Conservation (phyloP, 1,140 invertebrate species). For the Pectinophora gossypiella region DNA sequence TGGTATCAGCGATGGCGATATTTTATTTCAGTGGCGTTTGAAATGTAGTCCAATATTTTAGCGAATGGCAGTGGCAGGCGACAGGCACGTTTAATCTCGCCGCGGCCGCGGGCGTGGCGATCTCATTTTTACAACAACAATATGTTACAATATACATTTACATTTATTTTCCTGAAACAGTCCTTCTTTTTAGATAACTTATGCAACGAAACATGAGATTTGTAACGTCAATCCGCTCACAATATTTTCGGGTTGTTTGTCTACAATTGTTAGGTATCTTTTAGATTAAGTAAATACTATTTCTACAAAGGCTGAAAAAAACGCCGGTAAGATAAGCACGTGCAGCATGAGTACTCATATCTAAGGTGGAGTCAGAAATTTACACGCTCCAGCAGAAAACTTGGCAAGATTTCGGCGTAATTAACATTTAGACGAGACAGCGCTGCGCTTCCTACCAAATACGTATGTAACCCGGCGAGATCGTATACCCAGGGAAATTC, state of each 20-base stretch:
- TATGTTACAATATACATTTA: neutral
- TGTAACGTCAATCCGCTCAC: too few species aligned
- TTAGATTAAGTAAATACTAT: too few species aligned
- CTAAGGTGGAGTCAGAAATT: neutral
- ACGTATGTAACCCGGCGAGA: neutral
- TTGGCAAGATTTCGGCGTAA: slow-evolving; percentile 1
- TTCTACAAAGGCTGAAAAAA: too few species aligned
- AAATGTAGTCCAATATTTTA: slow-evolving; percentile 46
- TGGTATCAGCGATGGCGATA: slow-evolving; percentile 27
- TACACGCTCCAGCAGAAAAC: neutral
- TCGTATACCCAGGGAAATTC: neutral
- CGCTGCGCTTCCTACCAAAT: neutral
- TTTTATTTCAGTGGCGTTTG: slow-evolving; percentile 41
- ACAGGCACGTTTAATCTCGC: slow-evolving; percentile 44
- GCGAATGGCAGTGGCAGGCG: slow-evolving; percentile 40
- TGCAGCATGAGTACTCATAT: too few species aligned
- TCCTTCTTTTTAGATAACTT: too few species aligned
- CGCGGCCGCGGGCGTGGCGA: slow-evolving; percentile 30
- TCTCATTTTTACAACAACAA: slow-evolving; percentile 39
- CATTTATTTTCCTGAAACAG: too few species aligned
- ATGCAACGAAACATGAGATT: too few species aligned
- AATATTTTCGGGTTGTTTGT: too few species aligned
- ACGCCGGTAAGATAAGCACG: too few species aligned
- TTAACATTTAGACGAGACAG: slow-evolving; percentile 4
- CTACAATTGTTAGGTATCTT: too few species aligned